These are phyloP conservation scores for Hydraecia micacea DNA, from an alignment of 2,888 invertebrate genomes.

Conservation along the genomic window DNA sequence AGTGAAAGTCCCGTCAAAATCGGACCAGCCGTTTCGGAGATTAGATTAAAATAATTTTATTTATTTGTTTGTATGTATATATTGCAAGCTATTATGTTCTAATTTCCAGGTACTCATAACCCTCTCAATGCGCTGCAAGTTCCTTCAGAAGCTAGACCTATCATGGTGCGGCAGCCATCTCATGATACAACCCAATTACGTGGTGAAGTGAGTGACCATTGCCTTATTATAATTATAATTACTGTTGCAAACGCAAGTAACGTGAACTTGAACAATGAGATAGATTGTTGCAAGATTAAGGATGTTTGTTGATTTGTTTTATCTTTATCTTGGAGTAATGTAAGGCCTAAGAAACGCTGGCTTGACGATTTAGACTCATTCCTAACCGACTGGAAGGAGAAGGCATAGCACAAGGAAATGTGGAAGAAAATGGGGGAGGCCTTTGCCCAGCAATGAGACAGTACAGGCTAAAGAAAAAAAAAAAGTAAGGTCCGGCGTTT, in stretches of 20 bases:
- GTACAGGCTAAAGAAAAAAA: no score
- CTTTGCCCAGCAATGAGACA: no score
- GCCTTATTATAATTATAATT: conserved; percentile 30
- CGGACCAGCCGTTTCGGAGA: no score
- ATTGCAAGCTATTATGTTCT: neutral
- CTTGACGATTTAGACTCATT: no score
- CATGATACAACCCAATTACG: conserved; percentile 81
- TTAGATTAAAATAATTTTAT: no score
- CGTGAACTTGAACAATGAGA: conserved; percentile 33
- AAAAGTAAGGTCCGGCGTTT: no score
- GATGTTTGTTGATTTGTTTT: conserved; percentile 13
- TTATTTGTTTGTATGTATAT: no score
- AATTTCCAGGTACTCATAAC: conserved; percentile 80
- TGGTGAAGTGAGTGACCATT: conserved; percentile 80
- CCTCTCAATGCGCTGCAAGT: conserved; percentile 90
- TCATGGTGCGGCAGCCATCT: conserved; percentile 96
- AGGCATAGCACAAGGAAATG: no score
- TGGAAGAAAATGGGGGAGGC: no score
- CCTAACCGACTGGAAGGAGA: no score
- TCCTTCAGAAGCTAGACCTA: conserved; percentile 94
- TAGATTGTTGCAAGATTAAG: conserved; percentile 17
- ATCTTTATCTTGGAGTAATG: neutral
- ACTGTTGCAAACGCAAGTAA: conserved; percentile 27
- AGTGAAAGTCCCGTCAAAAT: no score
- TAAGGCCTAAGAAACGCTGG: no score